A percentile compares a stretch with the other conserved stretches of the same genome.
Evolutionary conservation across 2,888 invertebrate species (phyloP).

Genomic region (Limnephilus lunatus): DNA sequence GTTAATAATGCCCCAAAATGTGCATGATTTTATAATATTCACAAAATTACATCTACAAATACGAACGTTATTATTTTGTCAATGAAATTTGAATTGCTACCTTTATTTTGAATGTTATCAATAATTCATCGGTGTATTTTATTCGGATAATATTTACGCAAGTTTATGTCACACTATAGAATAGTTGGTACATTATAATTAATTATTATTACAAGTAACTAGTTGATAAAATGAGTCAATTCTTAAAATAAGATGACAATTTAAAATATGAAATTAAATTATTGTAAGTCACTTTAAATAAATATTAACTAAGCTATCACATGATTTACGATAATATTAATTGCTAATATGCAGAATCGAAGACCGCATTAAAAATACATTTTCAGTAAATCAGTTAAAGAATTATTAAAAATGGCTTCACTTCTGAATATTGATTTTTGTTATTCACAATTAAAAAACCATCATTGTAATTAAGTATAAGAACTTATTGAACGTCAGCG

Average conservation of each 20-base stretch:
- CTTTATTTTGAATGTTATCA: not conserved
- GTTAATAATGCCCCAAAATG: not conserved
- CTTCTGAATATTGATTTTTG: not conserved
- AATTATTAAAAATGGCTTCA: not conserved
- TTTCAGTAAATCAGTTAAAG: not conserved
- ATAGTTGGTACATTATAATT: constrained; percentile 4
- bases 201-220: not conserved
- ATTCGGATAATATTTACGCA: not conserved
- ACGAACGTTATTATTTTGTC: not conserved
- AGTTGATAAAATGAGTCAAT: constrained; percentile 39
- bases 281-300: not conserved
- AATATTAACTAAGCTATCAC: not conserved
- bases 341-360: not conserved
- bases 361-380: not conserved
- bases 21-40: not conserved
- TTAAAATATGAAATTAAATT: not conserved
- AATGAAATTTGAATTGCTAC: not conserved
- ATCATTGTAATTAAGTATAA: not conserved
- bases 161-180: constrained; percentile 3
- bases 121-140: constrained; percentile 5
- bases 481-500: not conserved
- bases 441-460: not conserved
- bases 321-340: not conserved
- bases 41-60: not conserved
- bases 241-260: constrained; percentile 45